Evolutionary conservation across 2,888 invertebrate species (phyloP), one percentile per base, ranked within the genome.

Genomic region (Platynereis dumerilii): DNA sequence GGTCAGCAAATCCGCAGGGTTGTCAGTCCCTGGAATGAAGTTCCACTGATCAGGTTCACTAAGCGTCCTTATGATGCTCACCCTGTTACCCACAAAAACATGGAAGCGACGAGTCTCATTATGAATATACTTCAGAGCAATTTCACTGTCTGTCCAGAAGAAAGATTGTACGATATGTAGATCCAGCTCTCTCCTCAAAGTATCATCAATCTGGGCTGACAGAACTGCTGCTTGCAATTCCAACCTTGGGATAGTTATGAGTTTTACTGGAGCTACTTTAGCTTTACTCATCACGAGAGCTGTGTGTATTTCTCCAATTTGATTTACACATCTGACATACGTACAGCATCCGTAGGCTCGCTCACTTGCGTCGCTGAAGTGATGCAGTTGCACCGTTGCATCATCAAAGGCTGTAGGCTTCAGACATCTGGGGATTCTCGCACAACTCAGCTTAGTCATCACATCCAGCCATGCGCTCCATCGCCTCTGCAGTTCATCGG

Each of bases 1-100:
- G 0, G 78, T 74, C 0, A 10, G 74, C 28, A 74, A 62, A 52
- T 80, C 79, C 1, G 80, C 80, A n/a, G 80, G 78, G 65, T 80
- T 81, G 7, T 69, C 58, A 1, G 67, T 54, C 0, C 74, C 70
- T 0, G 64, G 63, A 1, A 79, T 72, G 63, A 79, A 74, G 55
- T 65, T 52, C 76, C 76, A 75, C 7, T 69, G 55, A 0, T 69
- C 60, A n/a, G 55, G 44, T 10, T 65, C 27, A 7, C 71, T 55
- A 1, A 58, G 55, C 12, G 66, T 39, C 48, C 70, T 69, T 3
- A 78, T 76, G 57, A 68, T 45, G 7, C 69, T 34, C 2, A 77
- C 72, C 44, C 75, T 26, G 54, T 78, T 76, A 1, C 66, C 65
- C 0, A 77, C 75, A 67, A 72, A 78, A 0, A 72, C 71, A 48